A percentile compares a stretch with the other conserved stretches of the same genome.
These are phyloP conservation scores for Eulemur mongoz DNA, from an alignment of 2,797 vertebrate species.

Conservation along the genomic window DNA sequence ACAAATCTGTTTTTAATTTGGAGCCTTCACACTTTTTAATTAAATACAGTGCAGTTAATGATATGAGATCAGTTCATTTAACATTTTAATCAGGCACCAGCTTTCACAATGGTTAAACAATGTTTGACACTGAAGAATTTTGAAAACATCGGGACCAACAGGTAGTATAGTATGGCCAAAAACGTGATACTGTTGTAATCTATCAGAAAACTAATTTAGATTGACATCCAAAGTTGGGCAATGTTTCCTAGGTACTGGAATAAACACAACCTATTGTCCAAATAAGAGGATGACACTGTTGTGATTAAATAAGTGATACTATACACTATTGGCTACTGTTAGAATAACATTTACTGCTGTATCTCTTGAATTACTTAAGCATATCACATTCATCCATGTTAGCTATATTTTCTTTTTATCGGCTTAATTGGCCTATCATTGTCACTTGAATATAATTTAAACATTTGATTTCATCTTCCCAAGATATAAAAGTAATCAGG, in stretches of 20 bases:
- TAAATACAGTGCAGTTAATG: neutral
- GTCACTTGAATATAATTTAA: conserved; percentile 56
- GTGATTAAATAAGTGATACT: neutral
- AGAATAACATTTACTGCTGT: conserved; percentile 19
- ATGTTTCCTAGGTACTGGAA: neutral
- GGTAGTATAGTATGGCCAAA: neutral
- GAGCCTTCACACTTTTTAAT: neutral
- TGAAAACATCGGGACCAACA: conserved; percentile 27
- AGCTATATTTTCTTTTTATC: conserved; percentile 32
- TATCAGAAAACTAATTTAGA: conserved; percentile 7
- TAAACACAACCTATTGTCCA: neutral
- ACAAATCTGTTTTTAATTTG: neutral
- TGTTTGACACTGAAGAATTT: neutral
- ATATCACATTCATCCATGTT: conserved; percentile 46
- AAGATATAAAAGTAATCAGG: conserved; percentile 45
- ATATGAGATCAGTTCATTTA: neutral
- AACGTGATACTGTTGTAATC: neutral
- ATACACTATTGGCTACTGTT: neutral
- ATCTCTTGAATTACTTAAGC: conserved; percentile 45
- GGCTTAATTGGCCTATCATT: conserved; percentile 36
- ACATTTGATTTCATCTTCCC: conserved; percentile 36
- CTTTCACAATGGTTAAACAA: neutral
- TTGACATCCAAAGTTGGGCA: neutral
- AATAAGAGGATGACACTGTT: neutral
- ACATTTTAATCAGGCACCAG: neutral